Percentiles rank a stretch among this genome's conserved stretches.
Evolutionary conservation across 2,113 vertebrate species (phyloP).

Genomic region (Hippolais icterina): DNA sequence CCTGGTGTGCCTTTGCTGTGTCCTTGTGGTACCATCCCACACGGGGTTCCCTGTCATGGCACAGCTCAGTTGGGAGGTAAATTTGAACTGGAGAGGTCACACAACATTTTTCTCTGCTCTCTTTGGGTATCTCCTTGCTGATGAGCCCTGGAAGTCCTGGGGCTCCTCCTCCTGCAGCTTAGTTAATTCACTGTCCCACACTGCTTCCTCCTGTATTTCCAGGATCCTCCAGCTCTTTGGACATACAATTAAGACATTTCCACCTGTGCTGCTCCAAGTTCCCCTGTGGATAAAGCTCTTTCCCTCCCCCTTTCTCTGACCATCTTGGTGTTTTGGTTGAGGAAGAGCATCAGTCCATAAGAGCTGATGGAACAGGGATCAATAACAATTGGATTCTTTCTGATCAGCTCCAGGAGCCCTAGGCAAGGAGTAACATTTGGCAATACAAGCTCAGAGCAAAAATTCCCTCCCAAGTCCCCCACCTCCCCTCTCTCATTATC

Average conservation of each 20-base stretch:
- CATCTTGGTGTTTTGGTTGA: conserved; percentile 1
- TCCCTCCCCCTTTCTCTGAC: background rate
- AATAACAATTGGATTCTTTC: conserved; percentile 21
- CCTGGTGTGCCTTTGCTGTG: background rate
- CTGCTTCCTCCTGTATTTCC: background rate
- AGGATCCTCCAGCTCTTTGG: background rate
- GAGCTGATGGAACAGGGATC: background rate
- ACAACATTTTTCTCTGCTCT: background rate
- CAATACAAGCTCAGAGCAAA: background rate
- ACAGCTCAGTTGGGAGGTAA: background rate
- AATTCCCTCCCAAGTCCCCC: background rate
- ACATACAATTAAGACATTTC: background rate
- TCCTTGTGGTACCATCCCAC: background rate
- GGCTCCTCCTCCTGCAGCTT: background rate
- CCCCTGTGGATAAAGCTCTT: background rate
- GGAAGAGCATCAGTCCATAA: background rate
- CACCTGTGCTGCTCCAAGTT: background rate
- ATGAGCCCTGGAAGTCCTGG: background rate
- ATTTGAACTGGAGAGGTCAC: background rate
- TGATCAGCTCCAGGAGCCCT: background rate
- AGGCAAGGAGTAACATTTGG: background rate
- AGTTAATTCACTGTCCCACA: background rate
- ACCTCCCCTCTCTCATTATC: conserved; percentile 34
- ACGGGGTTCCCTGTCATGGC: accelerated
- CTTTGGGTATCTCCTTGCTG: background rate